Evolutionary conservation across 1,140 invertebrate genomes (phyloP).

Genomic region (Cotesia glomerata): DNA sequence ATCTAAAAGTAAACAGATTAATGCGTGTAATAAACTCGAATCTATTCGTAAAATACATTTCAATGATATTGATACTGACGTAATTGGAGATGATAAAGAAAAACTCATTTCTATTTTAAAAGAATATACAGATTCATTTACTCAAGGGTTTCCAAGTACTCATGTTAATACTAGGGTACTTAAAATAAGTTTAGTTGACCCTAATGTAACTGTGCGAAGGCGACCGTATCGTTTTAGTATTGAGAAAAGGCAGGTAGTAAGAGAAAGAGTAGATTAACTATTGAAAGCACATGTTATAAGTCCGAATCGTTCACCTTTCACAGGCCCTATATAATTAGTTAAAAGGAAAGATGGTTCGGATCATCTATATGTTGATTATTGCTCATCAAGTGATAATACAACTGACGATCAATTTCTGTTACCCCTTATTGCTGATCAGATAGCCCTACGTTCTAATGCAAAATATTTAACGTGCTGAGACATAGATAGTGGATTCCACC

Average conservation of each 20-base stretch:
- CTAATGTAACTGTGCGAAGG: not conserved
- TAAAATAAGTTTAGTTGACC: slow-evolving; percentile 9
- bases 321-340: slow-evolving; percentile 23
- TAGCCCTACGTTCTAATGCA: slow-evolving; percentile 48
- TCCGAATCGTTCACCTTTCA: slow-evolving; percentile 13
- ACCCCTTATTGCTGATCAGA: slow-evolving; percentile 51
- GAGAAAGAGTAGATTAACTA: slow-evolving; percentile 6
- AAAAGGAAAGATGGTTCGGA: not conserved
- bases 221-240: slow-evolving; percentile 11
- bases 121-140: too few species aligned
- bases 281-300: not conserved
- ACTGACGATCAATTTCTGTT: slow-evolving; percentile 18
- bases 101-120: too few species aligned
- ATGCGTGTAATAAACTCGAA: too few species aligned
- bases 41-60: too few species aligned
- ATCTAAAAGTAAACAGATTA: too few species aligned
- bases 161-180: too few species aligned
- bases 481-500: slow-evolving; percentile 22
- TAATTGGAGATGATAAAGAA: too few species aligned
- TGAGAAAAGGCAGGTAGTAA: not conserved
- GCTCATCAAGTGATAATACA: slow-evolving; percentile 19
- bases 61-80: too few species aligned
- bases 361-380: not conserved
- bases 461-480: slow-evolving; percentile 31
- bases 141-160: too few species aligned